Evolutionary conservation across 1,140 invertebrate species (phyloP), one percentile per base, ranked within the genome.

Genomic region (Tetramorium parvispinum): DNA sequence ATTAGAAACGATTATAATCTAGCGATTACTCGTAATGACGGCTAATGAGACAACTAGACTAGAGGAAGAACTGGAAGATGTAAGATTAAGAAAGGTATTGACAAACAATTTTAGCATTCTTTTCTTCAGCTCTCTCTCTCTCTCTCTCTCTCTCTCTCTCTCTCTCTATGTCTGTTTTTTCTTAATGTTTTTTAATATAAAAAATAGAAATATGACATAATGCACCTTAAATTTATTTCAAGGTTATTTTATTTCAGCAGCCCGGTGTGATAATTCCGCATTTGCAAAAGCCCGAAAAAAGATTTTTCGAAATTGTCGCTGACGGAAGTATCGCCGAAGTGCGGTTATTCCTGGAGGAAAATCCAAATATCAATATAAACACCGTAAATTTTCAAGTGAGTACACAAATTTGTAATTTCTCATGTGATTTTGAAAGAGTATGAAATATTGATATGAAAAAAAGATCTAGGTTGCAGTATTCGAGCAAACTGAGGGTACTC

Each of bases 341-440:
- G 0, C 87, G 90, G 68, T 85, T 92, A 8, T 96, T 95, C 89
- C 75, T 96, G 0, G 59, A 91, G 3, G 78, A 89, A 0, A 93
- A 96, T 88, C 91, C 92, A 0, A 83, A 89, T 8, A 94, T 96
- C 71, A 95, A 96, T 81, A 93, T 96, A 40, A 96, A 96, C 71
- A 95, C 93, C 77, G 87, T 93, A 0, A 95, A 96, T 86, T 96
- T 95, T 91, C 95, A 96, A 95, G 95, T 95, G 88, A 90, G 79
- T 81, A 13, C 5, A 7, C 13, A 37, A 75, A 46, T 21, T 73
- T 40, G 27, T 57, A 57, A 46, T n/a, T 51, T 71, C 10, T 3
- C 13, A 8, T n/a, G 1, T 13, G 11, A 18, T n/a, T 40, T 8
- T 21, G 18, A 66, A 21, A 13, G 11, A 10, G 49, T n/a, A 46